Evolutionary conservation across 1,140 invertebrate species (phyloP), one percentile per base, ranked within the genome.

Genomic region (Atta cephalotes): DNA sequence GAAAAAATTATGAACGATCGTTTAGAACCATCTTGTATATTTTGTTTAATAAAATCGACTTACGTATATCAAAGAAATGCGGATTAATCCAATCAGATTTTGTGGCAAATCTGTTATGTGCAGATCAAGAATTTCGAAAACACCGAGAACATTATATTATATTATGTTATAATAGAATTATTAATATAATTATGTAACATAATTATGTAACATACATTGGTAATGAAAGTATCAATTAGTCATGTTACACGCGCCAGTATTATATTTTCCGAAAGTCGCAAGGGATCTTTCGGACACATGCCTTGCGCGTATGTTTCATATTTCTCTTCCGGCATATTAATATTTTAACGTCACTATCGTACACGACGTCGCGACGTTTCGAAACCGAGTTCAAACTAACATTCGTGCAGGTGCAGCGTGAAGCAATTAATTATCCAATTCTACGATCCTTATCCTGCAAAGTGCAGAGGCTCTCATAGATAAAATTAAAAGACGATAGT

Each of bases 351-450:
- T 74, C 66, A 72, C 49, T 51, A 45, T 62, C 66, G 49, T 56
- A 66, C 77, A 51, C 25, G 78, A 80, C 63, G 39, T 65, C 39
- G 21, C 78, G 78, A 70, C 78, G 51, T 81, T 81, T 81, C n/a
- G 28, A 80, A 68, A 80, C 49, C 31, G 63, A 79, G 62, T 53
- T 80, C 63, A 80, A 80, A 70, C 78, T 70, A 68, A 80, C 78
- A 14, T 21, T 66, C 49, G 49, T 58, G 65, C 78, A 70, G 78
- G 63, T 81, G 49, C 49, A 56, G 63, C 39, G 39, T 49, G 39
- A 72, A 25, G 53, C 68, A 28, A 72, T 82, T 72, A 81, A 81
- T 81, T 81, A 81, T 81, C 65, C 78, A 81, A 62, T 82, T 58
- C 53, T 60, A 31, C 53, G 53, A 74, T 16, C 56, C 39, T 56